A percentile compares a stretch with the other conserved stretches of the same genome.
Conservation (phyloP, 2,888 invertebrate genomes). For the Apodemia hepburni region DNA sequence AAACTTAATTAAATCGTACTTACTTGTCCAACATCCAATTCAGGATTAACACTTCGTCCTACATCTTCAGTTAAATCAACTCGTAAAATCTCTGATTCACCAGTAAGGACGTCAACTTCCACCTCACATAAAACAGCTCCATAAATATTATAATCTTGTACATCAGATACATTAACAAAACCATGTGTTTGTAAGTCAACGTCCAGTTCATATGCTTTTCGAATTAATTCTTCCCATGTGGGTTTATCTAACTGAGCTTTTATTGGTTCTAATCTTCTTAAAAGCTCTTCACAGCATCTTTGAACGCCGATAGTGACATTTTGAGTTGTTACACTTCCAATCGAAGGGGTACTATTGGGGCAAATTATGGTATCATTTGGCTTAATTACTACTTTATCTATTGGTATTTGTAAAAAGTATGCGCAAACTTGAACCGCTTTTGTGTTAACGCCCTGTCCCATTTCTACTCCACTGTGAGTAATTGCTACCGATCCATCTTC, state of each 20-base stretch:
- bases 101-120: constrained; percentile 88
- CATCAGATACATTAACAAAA: constrained; percentile 59
- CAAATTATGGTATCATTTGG: constrained; percentile 79
- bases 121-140: constrained; percentile 82
- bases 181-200: constrained; percentile 76
- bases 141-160: constrained; percentile 77
- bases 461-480: constrained; percentile 86
- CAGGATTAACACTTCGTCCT: constrained; percentile 84
- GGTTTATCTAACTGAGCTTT: constrained; percentile 66
- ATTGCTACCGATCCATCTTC: constrained; percentile 86
- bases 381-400: constrained; percentile 83
- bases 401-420: constrained; percentile 81
- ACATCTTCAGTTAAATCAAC: constrained; percentile 85
- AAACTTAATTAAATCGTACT: too few species aligned
- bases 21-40: constrained; percentile 85
- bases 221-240: constrained; percentile 78
- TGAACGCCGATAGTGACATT: constrained; percentile 44
- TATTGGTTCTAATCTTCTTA: constrained; percentile 51
- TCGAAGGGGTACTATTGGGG: constrained; percentile 83
- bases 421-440: constrained; percentile 84
- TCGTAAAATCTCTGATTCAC: constrained; percentile 81
- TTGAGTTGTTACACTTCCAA: constrained; percentile 78
- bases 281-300: constrained; percentile 40
- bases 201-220: constrained; percentile 61
- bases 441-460: constrained; percentile 90